Conservation (phyloP, 2,113 vertebrate species). For the Sinocyclocheilus anshuiensis region DNA sequence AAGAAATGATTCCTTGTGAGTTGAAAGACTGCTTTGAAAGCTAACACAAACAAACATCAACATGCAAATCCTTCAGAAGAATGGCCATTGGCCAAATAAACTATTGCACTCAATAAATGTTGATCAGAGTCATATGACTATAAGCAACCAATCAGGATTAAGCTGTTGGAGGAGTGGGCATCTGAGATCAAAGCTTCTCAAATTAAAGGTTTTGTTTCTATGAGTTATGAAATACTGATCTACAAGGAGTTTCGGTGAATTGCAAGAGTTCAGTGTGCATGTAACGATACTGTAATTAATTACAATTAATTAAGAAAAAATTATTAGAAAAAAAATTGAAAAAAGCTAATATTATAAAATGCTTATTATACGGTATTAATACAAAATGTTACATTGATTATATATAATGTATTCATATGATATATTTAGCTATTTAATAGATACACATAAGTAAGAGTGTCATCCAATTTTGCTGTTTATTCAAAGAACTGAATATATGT, state of each 20-base stretch:
- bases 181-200: neutral
- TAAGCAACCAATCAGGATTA: neutral
- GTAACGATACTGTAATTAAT: neutral
- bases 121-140: neutral
- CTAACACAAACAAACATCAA: neutral
- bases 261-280: neutral
- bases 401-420: neutral
- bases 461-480: too few relatives aligned
- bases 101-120: neutral
- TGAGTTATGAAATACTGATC: neutral
- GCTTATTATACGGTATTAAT: neutral
- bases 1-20: neutral
- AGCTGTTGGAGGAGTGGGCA: neutral
- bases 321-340: neutral
- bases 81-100: neutral
- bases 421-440: neutral
- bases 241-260: neutral
- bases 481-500: too few relatives aligned
- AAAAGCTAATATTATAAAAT: neutral
- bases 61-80: neutral
- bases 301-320: too few relatives aligned
- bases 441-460: neutral
- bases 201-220: neutral
- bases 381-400: neutral
- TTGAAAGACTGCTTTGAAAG: conserved; percentile 13